phyloP scores from a whole-genome alignment of 1,140 invertebrate genomes.

The Hesperophylax magnus region DNA sequence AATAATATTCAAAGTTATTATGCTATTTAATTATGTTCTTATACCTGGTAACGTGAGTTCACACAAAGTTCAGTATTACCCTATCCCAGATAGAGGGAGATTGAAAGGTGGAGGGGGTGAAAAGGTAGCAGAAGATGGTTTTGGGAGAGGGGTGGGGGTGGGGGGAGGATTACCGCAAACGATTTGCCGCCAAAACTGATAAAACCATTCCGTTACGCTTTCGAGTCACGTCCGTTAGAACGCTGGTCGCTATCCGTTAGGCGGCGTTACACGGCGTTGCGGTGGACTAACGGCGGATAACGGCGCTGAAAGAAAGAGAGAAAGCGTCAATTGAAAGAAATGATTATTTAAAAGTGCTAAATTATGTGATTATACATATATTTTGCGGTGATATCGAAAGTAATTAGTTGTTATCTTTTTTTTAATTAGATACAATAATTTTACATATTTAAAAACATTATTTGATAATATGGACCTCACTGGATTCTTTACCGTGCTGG shows the following conservation, averaged over 20 bases:
- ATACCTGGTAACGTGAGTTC: no score
- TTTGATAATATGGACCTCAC: no score
- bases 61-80: not conserved
- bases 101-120: not conserved
- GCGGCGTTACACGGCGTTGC: constrained; percentile 33
- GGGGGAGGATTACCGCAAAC: constrained; percentile 46
- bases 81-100: not conserved
- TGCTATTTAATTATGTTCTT: no score
- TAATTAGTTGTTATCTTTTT: no score
- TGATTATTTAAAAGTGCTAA: no score
- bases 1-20: no score
- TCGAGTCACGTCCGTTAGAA: constrained; percentile 52
- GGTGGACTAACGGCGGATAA: not conserved
- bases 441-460: no score
- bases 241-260: constrained; percentile 54
- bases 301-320: not conserved
- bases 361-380: no score
- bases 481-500: no score
- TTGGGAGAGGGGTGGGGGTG: not conserved
- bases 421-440: no score
- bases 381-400: no score
- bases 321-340: no score
- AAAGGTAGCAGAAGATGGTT: not conserved
- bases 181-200: constrained; percentile 55
- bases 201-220: constrained; percentile 49